Conservation (phyloP, 2,113 vertebrate genomes). For the Todiramphus chloris region DNA sequence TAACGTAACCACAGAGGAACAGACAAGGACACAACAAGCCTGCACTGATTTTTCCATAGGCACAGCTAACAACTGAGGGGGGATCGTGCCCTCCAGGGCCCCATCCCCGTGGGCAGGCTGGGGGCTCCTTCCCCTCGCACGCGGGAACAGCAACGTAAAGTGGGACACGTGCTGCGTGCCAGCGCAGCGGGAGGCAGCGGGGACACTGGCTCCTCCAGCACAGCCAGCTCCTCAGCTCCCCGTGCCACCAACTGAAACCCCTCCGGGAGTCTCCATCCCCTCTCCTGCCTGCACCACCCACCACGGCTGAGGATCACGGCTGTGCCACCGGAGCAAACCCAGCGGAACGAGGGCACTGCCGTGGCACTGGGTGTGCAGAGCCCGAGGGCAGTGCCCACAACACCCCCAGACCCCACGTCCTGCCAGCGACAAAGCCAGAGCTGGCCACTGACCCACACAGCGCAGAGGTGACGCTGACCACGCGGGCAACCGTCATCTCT, state of each 20-base stretch:
- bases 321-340: fast-evolving
- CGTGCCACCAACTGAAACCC: fast-evolving
- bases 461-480: not conserved
- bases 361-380: fast-evolving
- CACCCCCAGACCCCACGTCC: fast-evolving
- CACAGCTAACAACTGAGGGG: not conserved
- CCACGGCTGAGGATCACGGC: fast-evolving
- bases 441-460: fast-evolving
- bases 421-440: not conserved
- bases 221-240: not conserved
- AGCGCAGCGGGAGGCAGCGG: fast-evolving
- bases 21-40: conserved; percentile 37
- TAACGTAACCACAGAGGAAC: not conserved
- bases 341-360: fast-evolving
- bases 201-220: not conserved
- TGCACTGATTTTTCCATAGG: not conserved
- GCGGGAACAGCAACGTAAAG: not conserved
- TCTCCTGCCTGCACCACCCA: not conserved
- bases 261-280: not conserved
- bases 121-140: not conserved
- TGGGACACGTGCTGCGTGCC: not conserved
- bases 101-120: fast-evolving
- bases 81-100: not conserved
- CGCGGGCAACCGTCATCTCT: fast-evolving
- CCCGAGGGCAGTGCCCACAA: fast-evolving